phyloP scores from a whole-genome alignment of 2,113 vertebrate species.

The Pseudorasbora parva region DNA sequence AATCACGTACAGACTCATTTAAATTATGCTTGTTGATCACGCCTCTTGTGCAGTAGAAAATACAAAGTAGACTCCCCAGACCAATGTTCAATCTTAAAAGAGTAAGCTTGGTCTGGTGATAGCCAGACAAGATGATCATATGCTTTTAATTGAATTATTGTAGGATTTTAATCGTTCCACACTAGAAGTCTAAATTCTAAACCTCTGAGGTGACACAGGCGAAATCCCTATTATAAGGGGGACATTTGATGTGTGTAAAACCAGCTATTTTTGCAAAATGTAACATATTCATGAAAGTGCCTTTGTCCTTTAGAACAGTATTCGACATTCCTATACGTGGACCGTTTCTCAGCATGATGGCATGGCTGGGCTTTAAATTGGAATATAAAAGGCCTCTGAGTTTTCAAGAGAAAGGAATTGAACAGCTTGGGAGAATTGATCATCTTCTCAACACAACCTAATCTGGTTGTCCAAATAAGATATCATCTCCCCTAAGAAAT shows the following conservation, averaged over 20 bases:
- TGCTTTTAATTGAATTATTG: neutral
- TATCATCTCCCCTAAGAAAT: constrained; percentile 14
- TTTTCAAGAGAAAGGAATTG: neutral
- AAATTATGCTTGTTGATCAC: too few species aligned
- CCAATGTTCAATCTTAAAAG: too few species aligned
- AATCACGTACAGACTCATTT: too few species aligned
- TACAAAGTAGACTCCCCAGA: too few species aligned
- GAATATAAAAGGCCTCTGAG: neutral
- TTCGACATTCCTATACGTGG: neutral
- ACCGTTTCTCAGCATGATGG: neutral
- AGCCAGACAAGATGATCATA: too few species aligned
- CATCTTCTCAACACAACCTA: constrained; percentile 43
- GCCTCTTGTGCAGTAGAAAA: too few species aligned
- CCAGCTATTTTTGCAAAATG: neutral
- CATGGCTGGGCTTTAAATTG: constrained; percentile 1
- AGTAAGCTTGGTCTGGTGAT: too few species aligned
- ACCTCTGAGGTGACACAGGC: neutral
- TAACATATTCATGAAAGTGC: neutral
- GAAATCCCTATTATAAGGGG: neutral
- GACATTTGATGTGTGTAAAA: neutral
- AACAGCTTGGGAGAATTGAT: constrained; percentile 44
- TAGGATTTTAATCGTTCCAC: neutral
- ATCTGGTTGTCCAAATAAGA: constrained; percentile 52
- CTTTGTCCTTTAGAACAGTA: neutral
- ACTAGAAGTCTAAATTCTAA: neutral